A percentile compares a stretch with the other conserved stretches of the same genome.
phyloP scores from a whole-genome alignment of 2,888 invertebrate species.

The Caenorhabditis afra region DNA sequence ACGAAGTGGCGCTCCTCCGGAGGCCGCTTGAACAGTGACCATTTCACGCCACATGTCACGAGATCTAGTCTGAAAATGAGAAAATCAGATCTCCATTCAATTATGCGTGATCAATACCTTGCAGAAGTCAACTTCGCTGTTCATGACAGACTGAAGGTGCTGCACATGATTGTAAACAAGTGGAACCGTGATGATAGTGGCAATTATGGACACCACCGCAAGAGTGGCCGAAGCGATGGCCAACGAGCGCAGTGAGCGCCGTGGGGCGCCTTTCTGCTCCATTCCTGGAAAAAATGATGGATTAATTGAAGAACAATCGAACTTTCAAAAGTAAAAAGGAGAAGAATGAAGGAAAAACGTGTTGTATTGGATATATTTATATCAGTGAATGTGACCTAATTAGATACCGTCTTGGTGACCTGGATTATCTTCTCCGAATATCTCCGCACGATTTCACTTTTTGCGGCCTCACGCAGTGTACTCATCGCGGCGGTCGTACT shows the following conservation, averaged over 20 bases:
- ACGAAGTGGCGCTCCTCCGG: constrained; percentile 63
- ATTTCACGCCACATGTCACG: constrained; percentile 81
- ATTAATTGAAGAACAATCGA: too few species aligned
- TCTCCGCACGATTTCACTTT: constrained; percentile 57
- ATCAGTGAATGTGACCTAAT: constrained; percentile 57
- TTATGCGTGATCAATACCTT: constrained; percentile 74
- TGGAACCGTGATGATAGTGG: constrained; percentile 80
- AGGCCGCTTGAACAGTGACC: constrained; percentile 78
- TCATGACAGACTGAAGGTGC: constrained; percentile 80
- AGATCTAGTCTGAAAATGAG: constrained; percentile 73
- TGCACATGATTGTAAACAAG: constrained; percentile 80
- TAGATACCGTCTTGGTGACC: constrained; percentile 53
- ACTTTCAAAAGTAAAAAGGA: constrained; percentile 18
- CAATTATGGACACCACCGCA: constrained; percentile 75
- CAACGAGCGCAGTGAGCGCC: constrained; percentile 75
- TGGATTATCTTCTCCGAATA: constrained; percentile 54
- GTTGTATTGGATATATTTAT: constrained; percentile 38
- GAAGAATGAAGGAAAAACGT: constrained; percentile 41
- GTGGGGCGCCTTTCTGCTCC: constrained; percentile 50
- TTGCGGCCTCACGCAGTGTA: constrained; percentile 24
- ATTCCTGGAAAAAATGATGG: constrained; percentile 29
- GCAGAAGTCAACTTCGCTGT: constrained; percentile 80
- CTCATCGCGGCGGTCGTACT: constrained; percentile 14
- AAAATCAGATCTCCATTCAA: too few species aligned
- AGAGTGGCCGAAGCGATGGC: constrained; percentile 80